Evolutionary conservation across 2,888 invertebrate genomes (phyloP).

Genomic region (Metopia argyrocephala): DNA sequence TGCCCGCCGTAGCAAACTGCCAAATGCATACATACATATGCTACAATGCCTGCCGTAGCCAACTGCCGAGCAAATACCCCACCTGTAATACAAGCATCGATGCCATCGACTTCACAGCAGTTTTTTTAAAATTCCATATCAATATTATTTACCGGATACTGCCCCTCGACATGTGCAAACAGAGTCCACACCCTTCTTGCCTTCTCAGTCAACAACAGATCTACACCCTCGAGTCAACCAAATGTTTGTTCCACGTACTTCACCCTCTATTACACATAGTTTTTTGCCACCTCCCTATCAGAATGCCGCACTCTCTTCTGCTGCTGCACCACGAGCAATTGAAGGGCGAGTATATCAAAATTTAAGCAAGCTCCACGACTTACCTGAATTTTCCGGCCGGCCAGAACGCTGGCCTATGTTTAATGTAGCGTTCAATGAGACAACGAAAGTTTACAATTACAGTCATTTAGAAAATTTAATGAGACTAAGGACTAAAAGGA

Average conservation of each 20-base stretch:
- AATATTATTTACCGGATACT: slow-evolving; percentile 10
- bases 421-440: slow-evolving; percentile 54
- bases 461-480: slow-evolving; percentile 59
- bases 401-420: slow-evolving; percentile 67
- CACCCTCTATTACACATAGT: not conserved
- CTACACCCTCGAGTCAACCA: not conserved
- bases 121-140: slow-evolving; percentile 10
- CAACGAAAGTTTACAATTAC: slow-evolving; percentile 49
- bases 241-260: slow-evolving; percentile 12
- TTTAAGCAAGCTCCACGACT: not conserved
- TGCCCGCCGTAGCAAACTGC: slow-evolving; percentile 19
- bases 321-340: not conserved
- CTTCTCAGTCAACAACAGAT: not conserved
- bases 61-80: not conserved
- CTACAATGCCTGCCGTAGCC: slow-evolving; percentile 27
- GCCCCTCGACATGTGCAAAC: slow-evolving; percentile 14
- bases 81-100: not conserved
- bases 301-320: not conserved
- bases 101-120: slow-evolving; percentile 6
- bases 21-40: not conserved
- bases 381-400: not conserved
- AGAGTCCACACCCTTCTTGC: not conserved
- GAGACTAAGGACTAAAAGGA: slow-evolving; percentile 56
- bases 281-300: slow-evolving; percentile 5
- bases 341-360: not conserved